phyloP scores from a whole-genome alignment of 2,888 invertebrate species.

The Rhodophaea formosa region DNA sequence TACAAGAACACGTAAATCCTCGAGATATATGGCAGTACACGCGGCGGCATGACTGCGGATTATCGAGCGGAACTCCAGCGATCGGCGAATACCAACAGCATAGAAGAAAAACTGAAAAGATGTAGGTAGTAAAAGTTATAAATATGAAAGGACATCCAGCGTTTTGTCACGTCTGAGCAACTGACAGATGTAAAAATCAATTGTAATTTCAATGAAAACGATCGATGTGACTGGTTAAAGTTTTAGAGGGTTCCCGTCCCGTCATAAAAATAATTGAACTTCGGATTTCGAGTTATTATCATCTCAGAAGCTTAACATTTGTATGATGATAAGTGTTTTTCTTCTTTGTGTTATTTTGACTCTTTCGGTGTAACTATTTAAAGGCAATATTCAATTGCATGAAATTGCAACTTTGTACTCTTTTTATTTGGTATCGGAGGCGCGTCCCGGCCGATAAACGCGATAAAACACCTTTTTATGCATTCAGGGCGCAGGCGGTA shows the following conservation, averaged over 20 bases:
- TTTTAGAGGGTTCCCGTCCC: no score
- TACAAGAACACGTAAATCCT: slow-evolving; percentile 26
- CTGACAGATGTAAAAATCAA: no score
- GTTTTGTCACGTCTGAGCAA: no score
- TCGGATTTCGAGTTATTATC: no score
- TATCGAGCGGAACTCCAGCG: slow-evolving; percentile 4
- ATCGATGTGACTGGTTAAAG: no score
- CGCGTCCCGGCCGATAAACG: slow-evolving; percentile 20
- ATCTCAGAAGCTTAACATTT: no score
- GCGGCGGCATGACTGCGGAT: neutral
- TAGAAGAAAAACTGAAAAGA: neutral
- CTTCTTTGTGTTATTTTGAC: no score
- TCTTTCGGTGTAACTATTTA: neutral
- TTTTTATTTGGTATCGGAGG: neutral
- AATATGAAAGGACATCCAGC: no score
- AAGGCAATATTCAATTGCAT: neutral
- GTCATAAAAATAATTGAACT: no score
- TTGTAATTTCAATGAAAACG: no score
- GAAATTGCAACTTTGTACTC: neutral
- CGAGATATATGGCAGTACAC: slow-evolving; percentile 20
- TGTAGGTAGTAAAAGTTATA: neutral
- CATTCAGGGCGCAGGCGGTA: slow-evolving; percentile 35
- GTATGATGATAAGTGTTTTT: no score
- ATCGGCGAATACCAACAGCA: neutral
- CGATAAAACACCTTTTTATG: slow-evolving; percentile 44